phyloP scores from a whole-genome alignment of 2,113 vertebrate species.

The Noturus placidus region DNA sequence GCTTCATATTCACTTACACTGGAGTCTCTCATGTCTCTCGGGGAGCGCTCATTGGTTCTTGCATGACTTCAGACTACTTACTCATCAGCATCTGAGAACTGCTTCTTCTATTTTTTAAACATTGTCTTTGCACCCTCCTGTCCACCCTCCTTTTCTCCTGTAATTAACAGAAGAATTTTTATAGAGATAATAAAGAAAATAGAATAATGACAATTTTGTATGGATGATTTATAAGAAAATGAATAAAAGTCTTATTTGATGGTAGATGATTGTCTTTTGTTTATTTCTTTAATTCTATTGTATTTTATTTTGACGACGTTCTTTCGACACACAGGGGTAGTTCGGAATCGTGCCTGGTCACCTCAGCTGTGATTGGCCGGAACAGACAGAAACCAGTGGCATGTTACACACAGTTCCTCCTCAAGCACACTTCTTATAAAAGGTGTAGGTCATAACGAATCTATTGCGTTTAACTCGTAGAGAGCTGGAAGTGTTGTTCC shows the following conservation, averaged over 20 bases:
- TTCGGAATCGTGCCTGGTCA: background rate
- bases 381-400: background rate
- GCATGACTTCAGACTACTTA: conserved; percentile 54
- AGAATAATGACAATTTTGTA: conserved; percentile 78
- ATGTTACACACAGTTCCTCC: background rate
- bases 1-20: conserved; percentile 53
- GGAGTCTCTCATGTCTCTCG: conserved; percentile 46
- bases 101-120: conserved; percentile 42
- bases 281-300: background rate
- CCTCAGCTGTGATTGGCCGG: background rate
- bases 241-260: conserved; percentile 76
- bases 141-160: conserved; percentile 65
- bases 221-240: conserved; percentile 76
- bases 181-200: conserved; percentile 77
- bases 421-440: background rate
- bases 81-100: conserved; percentile 39
- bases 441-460: background rate
- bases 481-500: background rate
- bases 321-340: background rate
- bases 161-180: conserved; percentile 81
- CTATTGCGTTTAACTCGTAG: background rate
- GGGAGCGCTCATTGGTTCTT: conserved; percentile 50
- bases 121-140: conserved; percentile 58
- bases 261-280: conserved; percentile 41
- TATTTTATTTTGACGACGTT: background rate